Percentiles rank a stretch among this genome's conserved stretches.
Evolutionary conservation across 2,888 invertebrate species (phyloP).

Genomic region (Drosophila leonis): DNA sequence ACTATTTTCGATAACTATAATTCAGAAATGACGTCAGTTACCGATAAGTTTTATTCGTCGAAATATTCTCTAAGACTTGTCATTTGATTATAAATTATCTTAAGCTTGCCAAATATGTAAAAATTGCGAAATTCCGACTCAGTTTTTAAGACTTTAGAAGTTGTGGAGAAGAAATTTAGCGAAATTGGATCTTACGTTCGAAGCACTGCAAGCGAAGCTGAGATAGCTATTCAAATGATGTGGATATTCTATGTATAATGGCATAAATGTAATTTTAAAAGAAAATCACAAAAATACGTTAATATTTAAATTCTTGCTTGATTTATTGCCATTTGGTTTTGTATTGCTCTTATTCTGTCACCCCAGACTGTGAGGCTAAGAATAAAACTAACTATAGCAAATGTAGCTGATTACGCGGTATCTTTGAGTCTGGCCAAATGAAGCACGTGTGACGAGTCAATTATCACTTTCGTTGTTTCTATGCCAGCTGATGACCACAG

Average conservation of each 20-base stretch:
- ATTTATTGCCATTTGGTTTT: background rate
- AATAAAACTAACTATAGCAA: background rate
- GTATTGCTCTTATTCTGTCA: background rate
- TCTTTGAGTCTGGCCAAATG: background rate
- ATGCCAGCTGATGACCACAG: background rate
- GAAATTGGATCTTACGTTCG: too few relatives aligned
- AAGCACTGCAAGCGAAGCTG: too few relatives aligned
- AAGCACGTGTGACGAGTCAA: background rate
- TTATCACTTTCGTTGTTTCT: conserved; percentile 1
- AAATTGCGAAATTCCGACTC: too few relatives aligned
- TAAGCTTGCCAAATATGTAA: too few relatives aligned
- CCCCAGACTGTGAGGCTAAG: background rate
- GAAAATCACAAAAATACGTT: background rate
- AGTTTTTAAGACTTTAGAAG: too few relatives aligned
- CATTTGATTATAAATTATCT: background rate
- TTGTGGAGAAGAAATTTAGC: too few relatives aligned
- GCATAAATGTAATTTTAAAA: background rate
- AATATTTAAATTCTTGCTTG: background rate
- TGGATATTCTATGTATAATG: too few relatives aligned
- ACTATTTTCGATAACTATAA: background rate
- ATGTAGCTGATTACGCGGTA: background rate
- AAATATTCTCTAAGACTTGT: background rate
- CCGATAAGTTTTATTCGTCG: background rate
- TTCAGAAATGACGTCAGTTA: background rate
- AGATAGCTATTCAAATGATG: too few relatives aligned